A percentile compares a stretch with the other conserved stretches of the same genome.
phyloP scores from a whole-genome alignment of 2,888 invertebrate species.

The Hyles lineata region DNA sequence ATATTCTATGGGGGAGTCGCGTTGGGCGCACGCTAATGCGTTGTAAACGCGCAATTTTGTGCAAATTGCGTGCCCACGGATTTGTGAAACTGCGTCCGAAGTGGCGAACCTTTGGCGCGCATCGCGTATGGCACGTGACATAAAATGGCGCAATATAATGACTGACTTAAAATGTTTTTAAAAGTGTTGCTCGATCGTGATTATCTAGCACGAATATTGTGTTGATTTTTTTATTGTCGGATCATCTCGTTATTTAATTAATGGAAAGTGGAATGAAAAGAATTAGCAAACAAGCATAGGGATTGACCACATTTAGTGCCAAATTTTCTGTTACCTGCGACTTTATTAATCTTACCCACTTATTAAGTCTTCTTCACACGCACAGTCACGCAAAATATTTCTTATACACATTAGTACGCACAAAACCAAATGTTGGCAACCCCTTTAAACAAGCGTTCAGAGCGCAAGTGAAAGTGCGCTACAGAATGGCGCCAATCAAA shows the following conservation, averaged over 20 bases:
- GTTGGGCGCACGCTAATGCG: slow-evolving; percentile 17
- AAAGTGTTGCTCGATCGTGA: not conserved
- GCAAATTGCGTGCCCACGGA: slow-evolving; percentile 23
- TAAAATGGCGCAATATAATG: not conserved
- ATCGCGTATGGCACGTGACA: not conserved
- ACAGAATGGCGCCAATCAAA: slow-evolving; percentile 73
- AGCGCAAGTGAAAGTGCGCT: slow-evolving; percentile 74
- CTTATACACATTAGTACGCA: not conserved
- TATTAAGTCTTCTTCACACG: no score
- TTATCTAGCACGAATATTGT: not conserved
- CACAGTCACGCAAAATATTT: no score
- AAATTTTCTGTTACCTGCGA: no score
- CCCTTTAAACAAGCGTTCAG: slow-evolving; percentile 55
- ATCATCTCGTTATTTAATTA: no score
- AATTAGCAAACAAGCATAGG: no score
- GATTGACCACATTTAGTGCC: no score
- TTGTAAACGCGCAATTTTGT: slow-evolving; percentile 26
- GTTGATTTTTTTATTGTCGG: no score
- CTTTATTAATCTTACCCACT: no score
- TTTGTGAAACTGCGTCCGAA: not conserved
- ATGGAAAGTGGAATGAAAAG: no score
- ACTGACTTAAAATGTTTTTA: not conserved
- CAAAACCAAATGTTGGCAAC: not conserved
- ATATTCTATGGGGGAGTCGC: slow-evolving; percentile 20
- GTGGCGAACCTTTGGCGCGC: slow-evolving; percentile 18